A percentile compares a stretch with the other conserved stretches of the same genome.
Evolutionary conservation across 2,888 invertebrate genomes (phyloP).

Genomic region (Netelia inedita): DNA sequence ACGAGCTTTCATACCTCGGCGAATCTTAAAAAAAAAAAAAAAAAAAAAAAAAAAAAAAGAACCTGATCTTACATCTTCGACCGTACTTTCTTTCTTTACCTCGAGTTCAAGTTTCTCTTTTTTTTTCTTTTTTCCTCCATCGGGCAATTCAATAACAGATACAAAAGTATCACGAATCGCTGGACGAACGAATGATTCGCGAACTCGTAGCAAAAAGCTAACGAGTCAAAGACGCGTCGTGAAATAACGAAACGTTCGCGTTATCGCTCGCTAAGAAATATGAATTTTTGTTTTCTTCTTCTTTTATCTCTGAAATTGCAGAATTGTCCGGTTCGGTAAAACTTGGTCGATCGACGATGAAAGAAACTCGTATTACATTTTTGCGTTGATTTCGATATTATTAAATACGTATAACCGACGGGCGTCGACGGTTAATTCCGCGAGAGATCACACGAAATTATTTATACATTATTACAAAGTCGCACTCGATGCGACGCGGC

Average conservation of each 20-base stretch:
- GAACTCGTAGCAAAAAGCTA: not conserved
- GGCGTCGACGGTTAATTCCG: slow-evolving; percentile 27
- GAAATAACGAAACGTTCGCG: not conserved
- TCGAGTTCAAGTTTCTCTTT: not conserved
- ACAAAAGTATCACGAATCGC: slow-evolving; percentile 43
- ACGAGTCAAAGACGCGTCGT: not conserved
- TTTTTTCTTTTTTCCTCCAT: no score
- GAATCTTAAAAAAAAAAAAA: slow-evolving; percentile 10
- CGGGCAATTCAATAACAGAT: slow-evolving; percentile 24
- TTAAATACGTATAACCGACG: not conserved
- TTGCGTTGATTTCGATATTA: not conserved
- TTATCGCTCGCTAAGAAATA: not conserved
- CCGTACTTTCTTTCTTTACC: not conserved
- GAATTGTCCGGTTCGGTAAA: not conserved
- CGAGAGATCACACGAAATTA: slow-evolving; percentile 51
- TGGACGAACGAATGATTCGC: not conserved
- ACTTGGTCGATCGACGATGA: not conserved
- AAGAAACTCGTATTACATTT: not conserved
- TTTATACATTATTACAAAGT: slow-evolving; percentile 56
- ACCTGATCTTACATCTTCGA: not conserved
- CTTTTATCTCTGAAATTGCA: not conserved
- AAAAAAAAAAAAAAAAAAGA: slow-evolving; percentile 2
- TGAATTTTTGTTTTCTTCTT: not conserved
- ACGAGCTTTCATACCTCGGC: slow-evolving; percentile 22
- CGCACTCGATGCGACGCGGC: slow-evolving; percentile 51